These are phyloP conservation scores for Exaiptasia diaphana DNA, from an alignment of 64 coral and sea anemone genomes.

Conservation along the genomic window DNA sequence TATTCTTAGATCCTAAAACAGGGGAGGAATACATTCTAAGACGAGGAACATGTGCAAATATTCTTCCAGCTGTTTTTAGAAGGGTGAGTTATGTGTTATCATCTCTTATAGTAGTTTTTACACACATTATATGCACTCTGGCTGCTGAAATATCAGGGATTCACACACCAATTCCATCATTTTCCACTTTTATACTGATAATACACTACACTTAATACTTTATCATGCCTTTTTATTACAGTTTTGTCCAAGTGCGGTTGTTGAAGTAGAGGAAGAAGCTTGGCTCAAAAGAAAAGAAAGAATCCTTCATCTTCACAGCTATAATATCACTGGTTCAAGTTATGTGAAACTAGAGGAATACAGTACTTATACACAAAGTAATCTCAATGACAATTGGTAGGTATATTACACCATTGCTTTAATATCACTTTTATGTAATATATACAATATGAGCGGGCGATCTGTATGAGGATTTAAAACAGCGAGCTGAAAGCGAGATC, in stretches of 20 bases:
- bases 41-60: conserved; percentile 86
- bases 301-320: conserved; percentile 71
- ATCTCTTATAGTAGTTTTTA: too few species aligned
- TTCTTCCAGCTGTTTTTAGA: conserved; percentile 66
- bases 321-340: conserved; percentile 70
- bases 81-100: conserved; percentile 22
- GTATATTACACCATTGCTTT: too few species aligned
- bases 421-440: too few species aligned
- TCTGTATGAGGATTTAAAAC: too few species aligned
- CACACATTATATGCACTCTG: too few species aligned
- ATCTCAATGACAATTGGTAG: conserved; percentile 67
- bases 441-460: too few species aligned
- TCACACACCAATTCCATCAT: too few species aligned
- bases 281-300: conserved; percentile 65
- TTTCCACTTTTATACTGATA: too few species aligned
- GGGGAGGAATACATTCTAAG: conserved; percentile 76
- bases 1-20: conserved; percentile 57
- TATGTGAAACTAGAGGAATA: conserved; percentile 75
- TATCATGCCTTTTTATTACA: neutral
- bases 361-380: conserved; percentile 50
- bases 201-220: too few species aligned
- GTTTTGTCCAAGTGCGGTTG: conserved; percentile 50
- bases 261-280: conserved; percentile 83
- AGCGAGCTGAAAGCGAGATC: too few species aligned
- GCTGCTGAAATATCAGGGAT: too few species aligned